Evolutionary conservation across 2,797 vertebrate species (phyloP).

Genomic region (Mallotus villosus): DNA sequence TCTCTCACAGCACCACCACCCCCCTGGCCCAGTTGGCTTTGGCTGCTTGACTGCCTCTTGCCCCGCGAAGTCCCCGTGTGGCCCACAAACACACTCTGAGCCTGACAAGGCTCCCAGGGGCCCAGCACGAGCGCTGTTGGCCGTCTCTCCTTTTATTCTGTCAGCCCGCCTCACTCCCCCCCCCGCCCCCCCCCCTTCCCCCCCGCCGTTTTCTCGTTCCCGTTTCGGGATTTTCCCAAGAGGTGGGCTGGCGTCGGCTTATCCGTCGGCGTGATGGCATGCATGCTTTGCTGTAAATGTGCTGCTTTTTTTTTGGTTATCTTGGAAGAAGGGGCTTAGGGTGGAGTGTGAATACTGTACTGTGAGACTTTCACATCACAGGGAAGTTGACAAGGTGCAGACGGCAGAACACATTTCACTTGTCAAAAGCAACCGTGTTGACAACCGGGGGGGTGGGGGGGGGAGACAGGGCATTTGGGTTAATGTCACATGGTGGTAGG

Average conservation of each 20-base stretch:
- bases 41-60: constrained; percentile 5
- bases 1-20: neutral
- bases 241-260: constrained; percentile 43
- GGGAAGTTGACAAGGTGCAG: constrained; percentile 56
- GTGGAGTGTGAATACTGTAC: constrained; percentile 43
- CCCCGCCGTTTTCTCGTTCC: constrained; percentile 19
- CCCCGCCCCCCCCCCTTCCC: no score
- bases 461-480: constrained; percentile 28
- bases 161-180: no score
- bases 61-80: neutral
- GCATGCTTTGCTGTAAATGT: constrained; percentile 29
- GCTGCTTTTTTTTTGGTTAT: constrained; percentile 37
- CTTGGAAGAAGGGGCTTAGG: constrained; percentile 27
- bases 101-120: constrained; percentile 5
- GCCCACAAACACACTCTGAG: neutral
- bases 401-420: constrained; percentile 57
- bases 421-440: constrained; percentile 49
- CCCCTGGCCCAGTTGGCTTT: neutral
- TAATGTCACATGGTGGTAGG: constrained; percentile 39
- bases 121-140: neutral
- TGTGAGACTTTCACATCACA: constrained; percentile 46
- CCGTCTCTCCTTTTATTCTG: constrained; percentile 37
- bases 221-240: constrained; percentile 20
- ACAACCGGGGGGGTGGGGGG: constrained; percentile 17
- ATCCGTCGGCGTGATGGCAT: constrained; percentile 47